Base-by-base conservation (phyloP, 2,797 vertebrate genomes). In the Discoglossus pictus region DNA sequence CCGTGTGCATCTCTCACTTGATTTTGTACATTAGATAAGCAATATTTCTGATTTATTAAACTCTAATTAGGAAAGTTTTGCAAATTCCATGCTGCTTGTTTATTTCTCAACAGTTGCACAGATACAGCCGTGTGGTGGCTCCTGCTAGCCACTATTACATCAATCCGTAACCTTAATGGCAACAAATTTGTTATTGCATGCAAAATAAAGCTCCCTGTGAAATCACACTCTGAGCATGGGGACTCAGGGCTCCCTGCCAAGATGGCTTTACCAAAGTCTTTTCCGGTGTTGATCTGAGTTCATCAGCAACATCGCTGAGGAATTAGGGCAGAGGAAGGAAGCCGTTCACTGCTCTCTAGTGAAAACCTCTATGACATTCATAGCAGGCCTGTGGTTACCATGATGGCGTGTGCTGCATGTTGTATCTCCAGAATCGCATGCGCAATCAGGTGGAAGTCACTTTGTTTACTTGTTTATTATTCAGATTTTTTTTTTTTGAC, bases 321-420 rank as follows among this genome's bases (percentile, higher is more conserved):
- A 54, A 36, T 11, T 9, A 39, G 35, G 39, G 39, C 35, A 55
- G 34, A 55, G 53, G 53, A 55, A 55, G 53, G 18, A 55, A 55
- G 51, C 31, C n/a, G 6, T 48, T 47, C n/a, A n/a, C n/a, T 18
- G 21, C 46, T 24, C 8, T 48, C 6, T 8, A 11, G 44, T 24
- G 13, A 48, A 25, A 20, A 7, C 2, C 23, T 18, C 21, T 18
- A 25, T 20, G 7, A 12, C 35, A 2, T 11, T 12, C 23, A 4
- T 36, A 31, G 16, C n/a, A n/a, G n/a, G n/a, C 12, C 38, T 42
- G 61, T 16, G 61, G 61, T 64, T 44, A 53, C n/a, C n/a, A 17
- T 64, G 17, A 64, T 43, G 42, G 38, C 61, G 36, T 18, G 38
- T n/a, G 46, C 15, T 24, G 60, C n/a, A 15, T 16, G 40, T 43